phyloP scores from a whole-genome alignment of 2,888 invertebrate genomes.

The Eilema caniola region DNA sequence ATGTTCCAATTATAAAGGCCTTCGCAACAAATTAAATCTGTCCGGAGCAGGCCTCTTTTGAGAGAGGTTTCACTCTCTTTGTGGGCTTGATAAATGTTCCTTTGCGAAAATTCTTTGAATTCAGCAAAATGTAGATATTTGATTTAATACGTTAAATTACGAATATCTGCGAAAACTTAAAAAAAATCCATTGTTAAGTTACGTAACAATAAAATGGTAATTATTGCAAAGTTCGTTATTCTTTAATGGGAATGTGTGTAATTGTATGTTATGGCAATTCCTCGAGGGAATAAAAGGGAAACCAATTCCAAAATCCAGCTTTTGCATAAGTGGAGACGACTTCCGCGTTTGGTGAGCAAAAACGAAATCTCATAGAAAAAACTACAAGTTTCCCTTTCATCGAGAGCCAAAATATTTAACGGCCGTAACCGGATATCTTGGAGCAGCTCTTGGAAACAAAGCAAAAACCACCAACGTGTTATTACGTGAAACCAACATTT shows the following conservation, averaged over 20 bases:
- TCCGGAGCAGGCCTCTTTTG: conserved; percentile 85
- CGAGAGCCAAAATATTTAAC: conserved; percentile 85
- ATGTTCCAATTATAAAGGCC: conserved; percentile 87
- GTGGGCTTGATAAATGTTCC: conserved; percentile 87
- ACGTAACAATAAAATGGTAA: conserved; percentile 66
- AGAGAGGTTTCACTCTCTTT: conserved; percentile 87
- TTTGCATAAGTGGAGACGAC: conserved; percentile 84
- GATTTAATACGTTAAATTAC: conserved; percentile 78
- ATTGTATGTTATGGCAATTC: conserved; percentile 79
- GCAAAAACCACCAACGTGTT: conserved; percentile 85
- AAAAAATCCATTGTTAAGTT: conserved; percentile 63
- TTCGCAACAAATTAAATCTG: conserved; percentile 88
- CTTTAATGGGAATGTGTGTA: conserved; percentile 68
- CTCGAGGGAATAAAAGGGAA: conserved; percentile 77
- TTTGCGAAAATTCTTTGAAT: conserved; percentile 81
- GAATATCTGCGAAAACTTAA: conserved; percentile 70
- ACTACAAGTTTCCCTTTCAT: conserved; percentile 86
- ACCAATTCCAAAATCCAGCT: conserved; percentile 78
- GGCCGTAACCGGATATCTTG: conserved; percentile 86
- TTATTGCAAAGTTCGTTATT: conserved; percentile 67
- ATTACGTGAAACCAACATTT: conserved; percentile 87
- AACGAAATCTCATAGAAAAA: conserved; percentile 80
- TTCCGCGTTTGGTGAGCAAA: conserved; percentile 83
- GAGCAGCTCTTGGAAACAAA: conserved; percentile 83
- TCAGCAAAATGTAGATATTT: conserved; percentile 78